Evolutionary conservation across 2,797 vertebrate species (phyloP).

Genomic region (Danio kyathit): DNA sequence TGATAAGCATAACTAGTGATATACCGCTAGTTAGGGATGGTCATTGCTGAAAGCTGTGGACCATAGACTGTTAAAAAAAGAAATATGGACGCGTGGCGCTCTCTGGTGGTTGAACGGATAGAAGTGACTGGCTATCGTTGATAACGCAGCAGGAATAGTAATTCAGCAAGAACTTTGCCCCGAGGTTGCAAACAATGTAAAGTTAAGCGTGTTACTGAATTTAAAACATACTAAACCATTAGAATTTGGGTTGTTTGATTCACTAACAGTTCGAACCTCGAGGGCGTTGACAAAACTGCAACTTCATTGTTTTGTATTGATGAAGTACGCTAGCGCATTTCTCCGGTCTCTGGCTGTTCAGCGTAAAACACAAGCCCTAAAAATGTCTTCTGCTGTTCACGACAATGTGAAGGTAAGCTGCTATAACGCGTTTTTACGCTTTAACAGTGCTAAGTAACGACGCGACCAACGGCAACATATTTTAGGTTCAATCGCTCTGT

Average conservation of each 20-base stretch:
- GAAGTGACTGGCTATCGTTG: background rate
- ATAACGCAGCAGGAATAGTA: background rate
- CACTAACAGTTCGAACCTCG: background rate
- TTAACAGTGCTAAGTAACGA: background rate
- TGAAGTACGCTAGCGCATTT: background rate
- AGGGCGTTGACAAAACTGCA: background rate
- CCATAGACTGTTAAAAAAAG: background rate
- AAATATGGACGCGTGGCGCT: background rate
- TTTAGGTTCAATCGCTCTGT: background rate
- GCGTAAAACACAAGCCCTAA: background rate
- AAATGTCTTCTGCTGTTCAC: conserved; percentile 59
- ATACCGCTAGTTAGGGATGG: background rate
- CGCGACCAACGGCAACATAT: background rate
- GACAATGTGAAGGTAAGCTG: conserved; percentile 63
- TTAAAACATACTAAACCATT: background rate
- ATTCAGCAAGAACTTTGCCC: conserved; percentile 3
- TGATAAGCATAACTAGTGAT: background rate
- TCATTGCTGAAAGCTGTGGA: background rate
- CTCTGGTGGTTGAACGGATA: background rate
- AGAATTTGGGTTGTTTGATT: background rate
- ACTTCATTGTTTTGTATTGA: background rate
- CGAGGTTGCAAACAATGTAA: background rate
- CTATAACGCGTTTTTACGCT: background rate
- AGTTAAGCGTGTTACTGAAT: background rate
- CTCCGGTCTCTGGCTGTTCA: background rate